Evolutionary conservation across 35 echinoderm and acorn worm species (phyloP).

Genomic region (Holothuria glaberrima): DNA sequence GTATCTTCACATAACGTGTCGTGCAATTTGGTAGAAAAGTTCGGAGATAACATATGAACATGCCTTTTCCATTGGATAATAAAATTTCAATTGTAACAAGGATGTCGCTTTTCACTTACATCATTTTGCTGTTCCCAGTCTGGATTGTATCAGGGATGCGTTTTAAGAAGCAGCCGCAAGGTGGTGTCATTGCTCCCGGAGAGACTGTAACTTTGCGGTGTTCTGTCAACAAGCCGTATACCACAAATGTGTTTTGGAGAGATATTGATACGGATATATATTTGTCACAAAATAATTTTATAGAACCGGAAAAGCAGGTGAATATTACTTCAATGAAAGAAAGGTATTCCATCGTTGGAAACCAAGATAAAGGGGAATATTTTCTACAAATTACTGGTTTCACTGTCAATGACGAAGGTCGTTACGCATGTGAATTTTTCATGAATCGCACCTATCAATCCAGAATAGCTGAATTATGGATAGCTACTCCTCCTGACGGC

Average conservation of each 20-base stretch:
- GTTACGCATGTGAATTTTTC: slow-evolving; percentile 71
- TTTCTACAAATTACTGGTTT: slow-evolving; percentile 58
- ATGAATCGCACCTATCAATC: slow-evolving; percentile 39
- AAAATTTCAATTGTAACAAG: not conserved
- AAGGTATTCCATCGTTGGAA: slow-evolving; percentile 56
- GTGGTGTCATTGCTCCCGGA: slow-evolving; percentile 44
- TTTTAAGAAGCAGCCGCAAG: slow-evolving; percentile 50
- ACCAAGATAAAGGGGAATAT: slow-evolving; percentile 72
- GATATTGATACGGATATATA: slow-evolving; percentile 65
- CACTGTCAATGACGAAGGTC: slow-evolving; percentile 46
- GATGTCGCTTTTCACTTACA: not conserved
- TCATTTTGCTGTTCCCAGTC: not conserved
- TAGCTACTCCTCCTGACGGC: slow-evolving; percentile 60
- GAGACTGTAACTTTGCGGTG: slow-evolving; percentile 58
- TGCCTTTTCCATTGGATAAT: not conserved
- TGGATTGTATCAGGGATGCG: not conserved
- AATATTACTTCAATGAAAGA: not conserved
- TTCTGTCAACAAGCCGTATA: slow-evolving; percentile 53
- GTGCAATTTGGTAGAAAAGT: no score
- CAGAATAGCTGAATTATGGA: slow-evolving; percentile 53
- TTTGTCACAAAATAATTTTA: slow-evolving; percentile 45
- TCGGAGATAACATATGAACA: not conserved
- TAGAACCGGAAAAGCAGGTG: slow-evolving; percentile 51
- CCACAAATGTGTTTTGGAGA: slow-evolving; percentile 67
- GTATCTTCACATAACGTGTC: no score